These are phyloP conservation scores for Eupelmus urozonus DNA, from an alignment of 2,888 invertebrate species.

Conservation along the genomic window DNA sequence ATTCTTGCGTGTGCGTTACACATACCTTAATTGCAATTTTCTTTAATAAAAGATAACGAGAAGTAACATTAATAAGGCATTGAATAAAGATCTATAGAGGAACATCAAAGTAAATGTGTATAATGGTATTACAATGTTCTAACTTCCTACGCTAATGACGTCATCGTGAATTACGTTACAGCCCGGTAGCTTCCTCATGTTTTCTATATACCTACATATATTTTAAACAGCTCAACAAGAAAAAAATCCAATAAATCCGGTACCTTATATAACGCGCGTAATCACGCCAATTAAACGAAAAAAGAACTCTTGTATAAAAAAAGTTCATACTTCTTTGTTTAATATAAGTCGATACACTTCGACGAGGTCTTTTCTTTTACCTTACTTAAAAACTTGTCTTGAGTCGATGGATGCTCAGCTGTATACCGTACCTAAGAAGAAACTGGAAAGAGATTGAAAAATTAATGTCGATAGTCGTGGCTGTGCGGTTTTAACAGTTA, in stretches of 20 bases:
- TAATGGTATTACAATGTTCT: neutral
- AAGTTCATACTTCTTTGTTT: neutral
- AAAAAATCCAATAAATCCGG: neutral
- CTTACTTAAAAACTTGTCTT: no score
- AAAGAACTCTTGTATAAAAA: neutral
- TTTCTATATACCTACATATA: neutral
- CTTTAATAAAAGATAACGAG: neutral
- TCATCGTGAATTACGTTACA: slow-evolving; percentile 23
- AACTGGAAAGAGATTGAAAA: neutral
- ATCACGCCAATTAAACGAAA: slow-evolving; percentile 11
- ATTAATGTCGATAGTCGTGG: neutral
- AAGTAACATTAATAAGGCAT: neutral
- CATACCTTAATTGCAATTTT: neutral
- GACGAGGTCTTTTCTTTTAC: no score
- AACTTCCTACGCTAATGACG: slow-evolving; percentile 9
- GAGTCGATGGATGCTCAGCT: no score
- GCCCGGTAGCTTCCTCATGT: neutral
- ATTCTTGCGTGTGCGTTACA: neutral
- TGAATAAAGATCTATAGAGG: neutral
- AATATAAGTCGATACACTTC: no score
- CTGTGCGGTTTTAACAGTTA: slow-evolving; percentile 16
- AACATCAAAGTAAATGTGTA: slow-evolving; percentile 15
- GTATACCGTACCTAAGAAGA: no score
- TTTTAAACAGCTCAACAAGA: neutral
- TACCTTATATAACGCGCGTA: slow-evolving; percentile 1